These are phyloP conservation scores for Shinisaurus crocodilurus DNA, from an alignment of 2,113 vertebrate genomes.

Conservation along the genomic window DNA sequence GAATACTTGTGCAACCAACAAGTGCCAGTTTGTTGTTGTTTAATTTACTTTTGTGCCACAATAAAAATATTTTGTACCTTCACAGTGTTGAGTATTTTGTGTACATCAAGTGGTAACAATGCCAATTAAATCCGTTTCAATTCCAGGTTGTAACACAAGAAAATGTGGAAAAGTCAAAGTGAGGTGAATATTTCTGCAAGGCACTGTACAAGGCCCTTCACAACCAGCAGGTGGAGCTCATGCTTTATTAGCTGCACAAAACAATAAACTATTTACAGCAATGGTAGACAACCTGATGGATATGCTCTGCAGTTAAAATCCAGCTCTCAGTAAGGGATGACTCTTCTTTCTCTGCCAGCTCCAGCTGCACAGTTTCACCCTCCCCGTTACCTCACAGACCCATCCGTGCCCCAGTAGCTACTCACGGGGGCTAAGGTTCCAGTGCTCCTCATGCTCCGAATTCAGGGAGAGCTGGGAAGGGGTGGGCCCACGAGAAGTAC, in stretches of 20 bases:
- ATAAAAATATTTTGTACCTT: no score
- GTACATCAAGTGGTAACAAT: no score
- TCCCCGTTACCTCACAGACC: not conserved
- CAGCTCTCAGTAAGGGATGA: not conserved
- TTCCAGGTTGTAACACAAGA: no score
- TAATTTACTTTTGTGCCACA: no score
- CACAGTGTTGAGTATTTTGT: no score
- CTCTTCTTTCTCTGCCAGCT: not conserved
- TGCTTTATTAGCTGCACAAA: not conserved
- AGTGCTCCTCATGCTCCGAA: constrained; percentile 29
- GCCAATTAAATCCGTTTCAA: no score
- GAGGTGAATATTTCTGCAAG: no score
- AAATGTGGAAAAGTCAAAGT: no score
- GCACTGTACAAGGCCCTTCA: not conserved
- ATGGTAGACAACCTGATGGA: no score
- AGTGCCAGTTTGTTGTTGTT: no score
- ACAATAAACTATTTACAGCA: not conserved
- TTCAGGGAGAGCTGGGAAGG: constrained; percentile 54
- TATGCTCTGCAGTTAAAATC: not conserved
- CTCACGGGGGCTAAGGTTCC: constrained; percentile 74
- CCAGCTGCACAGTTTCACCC: not conserved
- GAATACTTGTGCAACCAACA: no score
- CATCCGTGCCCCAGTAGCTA: not conserved
- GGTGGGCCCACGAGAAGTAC: constrained; percentile 28
- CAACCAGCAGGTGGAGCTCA: constrained; percentile 11